Base-by-base conservation (phyloP, 1,140 invertebrate species). In the Megalonaias nervosa region DNA sequence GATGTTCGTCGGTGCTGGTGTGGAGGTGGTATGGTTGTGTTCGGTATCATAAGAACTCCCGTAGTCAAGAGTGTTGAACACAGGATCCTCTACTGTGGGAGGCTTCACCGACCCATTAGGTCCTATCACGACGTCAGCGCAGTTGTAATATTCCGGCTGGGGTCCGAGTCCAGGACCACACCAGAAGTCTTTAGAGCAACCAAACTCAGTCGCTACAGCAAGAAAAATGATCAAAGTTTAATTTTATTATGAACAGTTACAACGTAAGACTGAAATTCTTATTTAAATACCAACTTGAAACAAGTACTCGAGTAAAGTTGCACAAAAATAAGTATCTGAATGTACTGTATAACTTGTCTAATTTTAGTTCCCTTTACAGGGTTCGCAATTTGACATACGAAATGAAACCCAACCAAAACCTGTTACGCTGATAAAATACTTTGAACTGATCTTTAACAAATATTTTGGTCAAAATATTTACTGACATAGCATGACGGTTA, bases 71-170 rank as follows among this genome's bases (percentile, higher is more conserved):
- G 62, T 61, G 6, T 31, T 26, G 48, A 69, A 78, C 4, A 61
- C 60, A 12, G 76, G 76, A 55, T 78, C 76, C 66, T 73, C 58
- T 21, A 78, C 73, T 31, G 26, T 61, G 58, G 21, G 26, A 59
- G 76, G 76, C 66, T 78, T 78, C 12, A 70, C 58, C 58, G 66
- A 57, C 19, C 76, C 76, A 21, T 69, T 38, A 17, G 57, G 59
- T 5, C 76, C 76, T 16, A 78, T 78, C 70, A 74, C 74, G 56
- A 78, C 71, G 65, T 78, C 76, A 62, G 76, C 76, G 73, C 76
- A 78, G 58, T 78, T 78, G 23, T 78, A 78, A 48, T 67, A 78
- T 55, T 78, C 76, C 1, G 69, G 60, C 58, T 73, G 71, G 19
- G 76, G 70, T 21, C 76, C 76, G 17, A 68, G 68, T 14, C 71